Evolutionary conservation across 2,113 vertebrate genomes (phyloP).

Genomic region (Xenus cinereus): DNA sequence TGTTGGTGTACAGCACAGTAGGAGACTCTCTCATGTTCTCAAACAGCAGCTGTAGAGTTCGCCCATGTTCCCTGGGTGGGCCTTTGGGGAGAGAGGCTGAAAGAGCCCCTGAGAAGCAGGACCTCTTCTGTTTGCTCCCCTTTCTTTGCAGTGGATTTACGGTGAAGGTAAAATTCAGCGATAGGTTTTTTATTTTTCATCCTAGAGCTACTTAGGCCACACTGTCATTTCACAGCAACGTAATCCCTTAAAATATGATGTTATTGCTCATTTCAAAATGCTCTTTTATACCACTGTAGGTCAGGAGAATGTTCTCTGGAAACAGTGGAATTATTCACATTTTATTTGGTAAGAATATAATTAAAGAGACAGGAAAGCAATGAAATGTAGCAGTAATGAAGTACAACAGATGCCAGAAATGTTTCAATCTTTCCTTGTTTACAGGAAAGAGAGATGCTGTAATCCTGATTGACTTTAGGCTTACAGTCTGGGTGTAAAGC

Average conservation of each 20-base stretch:
- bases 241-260: background rate
- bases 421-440: background rate
- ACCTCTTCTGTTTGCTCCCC: background rate
- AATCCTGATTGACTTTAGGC: background rate
- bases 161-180: background rate
- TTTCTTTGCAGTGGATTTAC: background rate
- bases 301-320: background rate
- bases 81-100: background rate
- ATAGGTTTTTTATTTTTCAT: background rate
- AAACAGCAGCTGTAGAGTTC: background rate
- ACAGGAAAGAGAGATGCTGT: background rate
- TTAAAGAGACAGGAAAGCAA: background rate
- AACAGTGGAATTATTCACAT: background rate
- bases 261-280: background rate
- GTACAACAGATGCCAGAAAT: background rate
- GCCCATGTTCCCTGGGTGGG: background rate
- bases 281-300: background rate
- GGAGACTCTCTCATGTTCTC: background rate
- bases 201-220: background rate
- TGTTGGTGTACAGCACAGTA: background rate
- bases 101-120: background rate
- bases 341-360: background rate
- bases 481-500: background rate
- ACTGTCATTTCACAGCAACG: background rate
- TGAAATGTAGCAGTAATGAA: background rate